Conservation (phyloP, 1,140 invertebrate genomes). For the Ephestia elutella region DNA sequence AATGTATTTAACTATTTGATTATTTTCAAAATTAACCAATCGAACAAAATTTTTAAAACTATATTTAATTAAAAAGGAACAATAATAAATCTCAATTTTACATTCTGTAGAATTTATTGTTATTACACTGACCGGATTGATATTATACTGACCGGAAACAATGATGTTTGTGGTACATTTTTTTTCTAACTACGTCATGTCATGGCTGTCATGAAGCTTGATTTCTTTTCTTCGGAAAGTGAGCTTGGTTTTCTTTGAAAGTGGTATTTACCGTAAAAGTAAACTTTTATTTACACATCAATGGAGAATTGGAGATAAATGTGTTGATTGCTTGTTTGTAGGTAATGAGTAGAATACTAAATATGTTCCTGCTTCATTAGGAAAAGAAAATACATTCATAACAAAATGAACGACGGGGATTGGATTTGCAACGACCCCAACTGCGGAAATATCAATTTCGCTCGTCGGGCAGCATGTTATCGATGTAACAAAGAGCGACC, state of each 20-base stretch:
- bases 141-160: background rate
- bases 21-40: too few relatives aligned
- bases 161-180: slow-evolving; percentile 20
- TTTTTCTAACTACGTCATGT: slow-evolving; percentile 53
- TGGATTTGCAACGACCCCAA: slow-evolving; percentile 75
- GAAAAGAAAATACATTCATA: slow-evolving; percentile 18
- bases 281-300: slow-evolving; percentile 58
- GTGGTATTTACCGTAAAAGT: slow-evolving; percentile 42
- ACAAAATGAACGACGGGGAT: slow-evolving; percentile 71
- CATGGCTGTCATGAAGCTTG: slow-evolving; percentile 68
- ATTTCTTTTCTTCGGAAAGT: slow-evolving; percentile 65
- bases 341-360: background rate
- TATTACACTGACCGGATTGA: too few relatives aligned
- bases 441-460: slow-evolving; percentile 97
- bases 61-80: too few relatives aligned
- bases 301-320: slow-evolving; percentile 2
- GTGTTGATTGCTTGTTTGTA: slow-evolving; percentile 1
- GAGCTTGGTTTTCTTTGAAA: slow-evolving; percentile 67
- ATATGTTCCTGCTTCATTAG: slow-evolving; percentile 25
- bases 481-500: slow-evolving; percentile 87
- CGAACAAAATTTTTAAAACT: too few relatives aligned
- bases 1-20: too few relatives aligned
- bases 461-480: slow-evolving; percentile 91
- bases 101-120: too few relatives aligned
- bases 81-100: too few relatives aligned